Evolutionary conservation across 1,140 invertebrate species (phyloP), one percentile per base, ranked within the genome.

Genomic region (Drosophila sechellia): DNA sequence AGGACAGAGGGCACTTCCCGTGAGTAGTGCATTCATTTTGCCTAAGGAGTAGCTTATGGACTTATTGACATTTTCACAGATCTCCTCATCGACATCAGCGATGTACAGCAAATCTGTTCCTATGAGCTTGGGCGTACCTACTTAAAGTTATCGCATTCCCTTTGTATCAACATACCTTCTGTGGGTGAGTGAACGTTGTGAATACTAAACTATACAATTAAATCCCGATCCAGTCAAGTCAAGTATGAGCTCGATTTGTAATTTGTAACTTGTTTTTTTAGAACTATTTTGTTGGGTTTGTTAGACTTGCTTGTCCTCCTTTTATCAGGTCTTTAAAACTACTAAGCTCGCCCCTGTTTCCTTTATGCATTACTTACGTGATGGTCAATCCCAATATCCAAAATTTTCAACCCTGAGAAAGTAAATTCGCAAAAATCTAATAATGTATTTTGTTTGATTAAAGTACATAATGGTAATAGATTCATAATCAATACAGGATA

Each of bases 31-130:
- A 3, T 4, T 22, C 2, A 4, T 15, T 27, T 8, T n/a, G n/a
- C 4, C 4, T 12, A 20, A 66, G 1, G 25, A 54, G n/a, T 34
- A 34, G 22, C 12, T 25, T 42, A 31, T 69, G 1, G 0, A 15
- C 60, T 17, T 17, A 17, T 17, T 17, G 17, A 22, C 20, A 22
- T 0, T 10, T 20, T 6, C 65, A 22, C 90, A 97, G 96, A 98
- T 95, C 95, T 99, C 92, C 93, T 99, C n/a, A 97, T 99, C 77
- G 99, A 99, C 92, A 98, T 99, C 43, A 99, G 98, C 93, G 99
- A 99, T 93, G 95, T 98, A 34, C 95, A 99, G 27, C 95, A 99
- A 94, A 97, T 99, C 71, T 98, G 98, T 93, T 98, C 99, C 43
- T 99, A 98, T 91, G 97, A 98, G 92, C 93, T 99, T 20, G 98